These are phyloP conservation scores for Tricholaema leucomelas DNA, from an alignment of 2,113 vertebrate genomes.

Conservation along the genomic window DNA sequence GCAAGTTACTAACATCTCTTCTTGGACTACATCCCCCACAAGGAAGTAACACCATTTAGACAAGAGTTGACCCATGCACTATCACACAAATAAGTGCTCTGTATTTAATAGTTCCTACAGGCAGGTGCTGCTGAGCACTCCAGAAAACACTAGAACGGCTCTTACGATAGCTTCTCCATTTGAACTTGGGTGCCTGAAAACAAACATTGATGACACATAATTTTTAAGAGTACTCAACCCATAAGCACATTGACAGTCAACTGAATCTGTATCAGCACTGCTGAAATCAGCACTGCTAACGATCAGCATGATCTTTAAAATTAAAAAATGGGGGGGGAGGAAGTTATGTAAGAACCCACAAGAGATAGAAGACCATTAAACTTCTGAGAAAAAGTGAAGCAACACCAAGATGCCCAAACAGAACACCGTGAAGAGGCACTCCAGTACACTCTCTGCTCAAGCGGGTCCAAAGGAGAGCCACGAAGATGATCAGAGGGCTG, in stretches of 20 bases:
- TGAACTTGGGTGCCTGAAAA: neutral
- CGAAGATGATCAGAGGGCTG: too few species aligned
- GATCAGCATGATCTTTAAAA: neutral
- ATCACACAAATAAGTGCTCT: neutral
- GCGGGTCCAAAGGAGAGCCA: too few species aligned
- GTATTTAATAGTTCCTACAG: neutral
- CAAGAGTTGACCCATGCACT: neutral
- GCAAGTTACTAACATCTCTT: too few species aligned
- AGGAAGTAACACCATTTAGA: neutral
- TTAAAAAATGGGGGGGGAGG: neutral
- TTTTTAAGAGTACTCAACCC: neutral
- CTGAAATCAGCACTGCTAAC: neutral
- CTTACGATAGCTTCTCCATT: neutral
- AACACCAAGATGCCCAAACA: neutral
- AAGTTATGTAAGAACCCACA: neutral
- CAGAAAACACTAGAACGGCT: neutral
- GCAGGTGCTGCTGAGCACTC: neutral
- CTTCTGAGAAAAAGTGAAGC: neutral
- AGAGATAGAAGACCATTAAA: neutral
- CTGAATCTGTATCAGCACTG: neutral
- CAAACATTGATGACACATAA: fast-evolving
- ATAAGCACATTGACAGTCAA: neutral
- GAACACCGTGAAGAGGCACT: neutral
- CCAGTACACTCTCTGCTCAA: too few species aligned
- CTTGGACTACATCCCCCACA: too few species aligned